Conservation (phyloP, 2,113 vertebrate genomes). For the Athene cunicularia region DNA sequence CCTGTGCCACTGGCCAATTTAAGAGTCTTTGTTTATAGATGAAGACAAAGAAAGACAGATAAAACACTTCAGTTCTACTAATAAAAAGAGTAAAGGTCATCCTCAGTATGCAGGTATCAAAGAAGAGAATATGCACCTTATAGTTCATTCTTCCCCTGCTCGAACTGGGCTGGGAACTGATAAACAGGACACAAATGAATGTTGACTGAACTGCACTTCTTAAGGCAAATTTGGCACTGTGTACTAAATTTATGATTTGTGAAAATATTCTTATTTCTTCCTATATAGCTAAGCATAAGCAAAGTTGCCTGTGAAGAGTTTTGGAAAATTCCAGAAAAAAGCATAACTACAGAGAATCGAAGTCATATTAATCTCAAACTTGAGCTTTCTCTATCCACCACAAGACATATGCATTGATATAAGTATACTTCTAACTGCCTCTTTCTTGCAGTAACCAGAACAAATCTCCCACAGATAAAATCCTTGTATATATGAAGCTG, state of each 20-base stretch:
- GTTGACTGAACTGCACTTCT: background rate
- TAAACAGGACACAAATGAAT: background rate
- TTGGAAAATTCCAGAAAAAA: background rate
- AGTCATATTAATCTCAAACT: background rate
- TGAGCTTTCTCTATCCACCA: background rate
- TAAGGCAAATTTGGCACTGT: background rate
- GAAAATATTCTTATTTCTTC: background rate
- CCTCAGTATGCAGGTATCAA: background rate
- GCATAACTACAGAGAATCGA: background rate
- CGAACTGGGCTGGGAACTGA: background rate
- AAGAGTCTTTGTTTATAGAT: background rate
- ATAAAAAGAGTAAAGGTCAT: background rate
- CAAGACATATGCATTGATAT: background rate
- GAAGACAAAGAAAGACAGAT: background rate
- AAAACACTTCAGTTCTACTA: background rate
- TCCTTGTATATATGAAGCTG: background rate
- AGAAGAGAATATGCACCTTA: background rate
- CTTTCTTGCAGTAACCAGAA: background rate
- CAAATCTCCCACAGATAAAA: background rate
- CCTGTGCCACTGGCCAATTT: background rate
- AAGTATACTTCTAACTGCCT: background rate
- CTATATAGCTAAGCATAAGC: background rate
- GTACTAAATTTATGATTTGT: background rate
- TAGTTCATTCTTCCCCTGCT: background rate
- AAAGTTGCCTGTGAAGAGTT: background rate